phyloP scores from a whole-genome alignment of 2,797 vertebrate genomes.

The Linurgus olivaceus region DNA sequence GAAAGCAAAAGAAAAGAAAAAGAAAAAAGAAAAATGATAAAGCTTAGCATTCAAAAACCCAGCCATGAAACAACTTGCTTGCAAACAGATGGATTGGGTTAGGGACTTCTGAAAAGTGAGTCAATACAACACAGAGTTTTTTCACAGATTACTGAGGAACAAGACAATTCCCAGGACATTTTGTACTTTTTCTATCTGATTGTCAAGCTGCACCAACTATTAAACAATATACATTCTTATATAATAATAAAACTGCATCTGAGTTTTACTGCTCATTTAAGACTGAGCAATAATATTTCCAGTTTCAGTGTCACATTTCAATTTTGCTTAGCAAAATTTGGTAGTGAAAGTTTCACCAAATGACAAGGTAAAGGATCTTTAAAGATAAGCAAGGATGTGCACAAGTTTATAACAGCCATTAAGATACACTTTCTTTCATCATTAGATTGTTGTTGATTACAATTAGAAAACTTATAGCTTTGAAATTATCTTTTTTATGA shows the following conservation, averaged over 20 bases:
- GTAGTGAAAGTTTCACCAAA: not conserved
- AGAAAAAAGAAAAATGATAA: not conserved
- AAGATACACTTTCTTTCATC: constrained; percentile 71
- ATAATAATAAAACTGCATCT: not conserved
- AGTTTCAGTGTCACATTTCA: not conserved
- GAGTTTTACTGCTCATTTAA: not conserved
- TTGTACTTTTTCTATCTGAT: not conserved
- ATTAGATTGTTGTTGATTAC: constrained; percentile 89
- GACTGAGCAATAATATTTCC: not conserved
- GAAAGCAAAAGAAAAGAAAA: not conserved
- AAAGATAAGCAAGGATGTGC: constrained; percentile 45
- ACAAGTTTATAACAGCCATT: constrained; percentile 66
- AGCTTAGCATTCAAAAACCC: not conserved
- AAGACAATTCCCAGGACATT: not conserved
- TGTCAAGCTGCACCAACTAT: not conserved
- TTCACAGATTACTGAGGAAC: not conserved
- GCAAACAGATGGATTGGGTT: not conserved
- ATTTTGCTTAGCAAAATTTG: not conserved
- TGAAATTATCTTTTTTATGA: constrained; percentile 87
- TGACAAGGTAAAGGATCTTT: constrained; percentile 7
- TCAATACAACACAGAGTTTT: not conserved
- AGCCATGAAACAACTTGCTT: not conserved
- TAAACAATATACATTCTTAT: not conserved
- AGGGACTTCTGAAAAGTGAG: not conserved
- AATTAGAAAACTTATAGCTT: constrained; percentile 85